Evolutionary conservation across 2,797 vertebrate genomes (phyloP).

Genomic region (Pantherophis vulpinus): DNA sequence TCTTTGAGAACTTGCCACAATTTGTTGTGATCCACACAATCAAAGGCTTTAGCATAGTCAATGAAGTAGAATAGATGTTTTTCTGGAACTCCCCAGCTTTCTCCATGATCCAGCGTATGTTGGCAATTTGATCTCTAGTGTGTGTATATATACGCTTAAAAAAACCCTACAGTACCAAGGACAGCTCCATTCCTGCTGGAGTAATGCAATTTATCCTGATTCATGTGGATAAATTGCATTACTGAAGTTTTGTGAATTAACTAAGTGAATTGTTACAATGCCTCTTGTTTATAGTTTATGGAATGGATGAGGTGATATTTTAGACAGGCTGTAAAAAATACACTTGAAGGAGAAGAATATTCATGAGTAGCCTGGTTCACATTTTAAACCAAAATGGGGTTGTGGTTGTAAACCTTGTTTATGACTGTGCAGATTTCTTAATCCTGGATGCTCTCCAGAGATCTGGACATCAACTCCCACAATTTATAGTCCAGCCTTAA

Average conservation of each 20-base stretch:
- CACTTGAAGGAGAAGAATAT: not conserved
- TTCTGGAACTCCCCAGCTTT: too few species aligned
- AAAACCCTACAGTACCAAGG: slow-evolving; percentile 55
- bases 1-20: too few species aligned
- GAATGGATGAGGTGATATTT: not conserved
- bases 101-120: too few species aligned
- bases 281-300: not conserved
- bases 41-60: too few species aligned
- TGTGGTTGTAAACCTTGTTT: not conserved
- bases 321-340: not conserved
- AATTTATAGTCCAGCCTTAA: not conserved
- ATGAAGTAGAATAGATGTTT: too few species aligned
- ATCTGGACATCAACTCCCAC: not conserved
- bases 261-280: not conserved
- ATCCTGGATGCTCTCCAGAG: not conserved
- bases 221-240: slow-evolving; percentile 12
- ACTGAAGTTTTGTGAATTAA: not conserved
- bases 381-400: not conserved
- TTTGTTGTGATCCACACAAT: too few species aligned
- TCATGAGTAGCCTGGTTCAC: not conserved
- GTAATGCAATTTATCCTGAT: too few species aligned
- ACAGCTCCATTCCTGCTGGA: slow-evolving; percentile 45
- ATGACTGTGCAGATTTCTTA: not conserved
- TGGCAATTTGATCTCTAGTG: too few species aligned
- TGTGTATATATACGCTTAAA: too few species aligned